These are phyloP conservation scores for Lasioglossum lativentre DNA, from an alignment of 2,888 invertebrate genomes.

Conservation along the genomic window DNA sequence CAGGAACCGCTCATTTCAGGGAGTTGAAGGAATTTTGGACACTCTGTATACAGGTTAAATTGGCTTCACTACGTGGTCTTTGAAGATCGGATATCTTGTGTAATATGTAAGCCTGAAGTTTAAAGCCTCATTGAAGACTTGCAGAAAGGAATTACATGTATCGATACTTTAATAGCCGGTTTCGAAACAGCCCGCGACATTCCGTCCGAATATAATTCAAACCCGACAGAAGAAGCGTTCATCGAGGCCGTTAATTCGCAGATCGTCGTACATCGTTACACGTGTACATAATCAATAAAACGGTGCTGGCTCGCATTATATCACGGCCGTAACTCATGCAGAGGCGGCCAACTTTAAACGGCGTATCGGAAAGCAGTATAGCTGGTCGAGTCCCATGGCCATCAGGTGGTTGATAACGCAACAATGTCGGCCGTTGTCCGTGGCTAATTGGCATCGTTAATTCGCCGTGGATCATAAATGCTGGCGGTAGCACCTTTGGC, in stretches of 20 bases:
- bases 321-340: neutral
- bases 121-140: neutral
- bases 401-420: constrained; percentile 44
- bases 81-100: neutral
- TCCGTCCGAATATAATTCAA: neutral
- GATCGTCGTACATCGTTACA: neutral
- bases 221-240: neutral
- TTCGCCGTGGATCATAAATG: constrained; percentile 68
- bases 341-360: neutral
- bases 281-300: neutral
- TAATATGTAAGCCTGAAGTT: neutral
- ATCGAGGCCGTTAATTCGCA: neutral
- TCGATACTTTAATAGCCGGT: neutral
- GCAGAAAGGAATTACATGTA: neutral
- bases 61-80: neutral
- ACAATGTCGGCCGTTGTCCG: constrained; percentile 56
- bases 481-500: constrained; percentile 66
- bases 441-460: constrained; percentile 70
- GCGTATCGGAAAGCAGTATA: neutral
- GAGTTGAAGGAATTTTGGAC: too few relatives aligned
- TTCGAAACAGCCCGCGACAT: neutral
- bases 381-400: neutral
- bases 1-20: too few relatives aligned
- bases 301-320: neutral
- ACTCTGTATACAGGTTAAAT: neutral